Percentiles rank a stretch among this genome's conserved stretches.
phyloP scores from a whole-genome alignment of 2,113 vertebrate species.

The Atherinomorus stipes region DNA sequence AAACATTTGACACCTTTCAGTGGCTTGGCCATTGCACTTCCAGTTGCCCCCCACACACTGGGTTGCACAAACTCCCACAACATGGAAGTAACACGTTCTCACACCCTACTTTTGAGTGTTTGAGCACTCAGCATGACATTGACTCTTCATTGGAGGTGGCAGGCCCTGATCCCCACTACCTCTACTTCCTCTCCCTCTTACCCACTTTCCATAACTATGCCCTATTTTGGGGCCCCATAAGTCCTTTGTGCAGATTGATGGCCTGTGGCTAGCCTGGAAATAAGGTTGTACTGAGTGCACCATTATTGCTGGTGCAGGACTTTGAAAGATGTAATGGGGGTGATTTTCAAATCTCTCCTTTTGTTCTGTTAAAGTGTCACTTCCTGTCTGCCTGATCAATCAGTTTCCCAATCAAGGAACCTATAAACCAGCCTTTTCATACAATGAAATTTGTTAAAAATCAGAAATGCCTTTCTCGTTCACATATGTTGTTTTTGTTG shows the following conservation, averaged over 20 bases:
- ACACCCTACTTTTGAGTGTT: slow-evolving; percentile 42
- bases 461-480: no score
- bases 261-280: slow-evolving; percentile 61
- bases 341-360: slow-evolving; percentile 6
- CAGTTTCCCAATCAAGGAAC: background rate
- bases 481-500: no score
- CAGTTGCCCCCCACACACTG: slow-evolving; percentile 51
- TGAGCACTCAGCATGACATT: slow-evolving; percentile 52
- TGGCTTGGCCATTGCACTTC: slow-evolving; percentile 36
- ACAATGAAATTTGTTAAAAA: no score
- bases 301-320: background rate
- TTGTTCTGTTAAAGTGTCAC: background rate
- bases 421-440: no score
- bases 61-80: slow-evolving; percentile 44
- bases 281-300: slow-evolving; percentile 48
- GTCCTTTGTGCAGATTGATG: slow-evolving; percentile 72
- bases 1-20: slow-evolving; percentile 77
- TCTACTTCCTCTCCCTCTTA: slow-evolving; percentile 45
- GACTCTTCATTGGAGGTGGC: slow-evolving; percentile 47
- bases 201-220: slow-evolving; percentile 58
- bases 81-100: slow-evolving; percentile 20
- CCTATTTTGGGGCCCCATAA: slow-evolving; percentile 53
- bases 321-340: background rate
- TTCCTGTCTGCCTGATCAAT: background rate
- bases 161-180: slow-evolving; percentile 45